These are phyloP conservation scores for Chloroceryle aenea DNA, from an alignment of 2,113 vertebrate species.

Conservation along the genomic window DNA sequence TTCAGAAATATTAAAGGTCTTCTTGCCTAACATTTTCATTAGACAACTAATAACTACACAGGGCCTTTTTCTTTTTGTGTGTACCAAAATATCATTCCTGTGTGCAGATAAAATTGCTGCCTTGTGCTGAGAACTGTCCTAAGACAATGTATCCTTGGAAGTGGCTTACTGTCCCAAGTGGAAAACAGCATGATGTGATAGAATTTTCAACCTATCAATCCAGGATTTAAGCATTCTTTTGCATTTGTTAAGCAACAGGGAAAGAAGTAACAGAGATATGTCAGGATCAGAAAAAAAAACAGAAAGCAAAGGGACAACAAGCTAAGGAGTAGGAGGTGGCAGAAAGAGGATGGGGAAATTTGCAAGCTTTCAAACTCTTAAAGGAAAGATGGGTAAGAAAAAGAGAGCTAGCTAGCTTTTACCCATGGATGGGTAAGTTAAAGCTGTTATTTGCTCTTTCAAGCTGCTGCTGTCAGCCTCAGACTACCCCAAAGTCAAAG, in stretches of 20 bases:
- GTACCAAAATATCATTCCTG: background rate
- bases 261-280: background rate
- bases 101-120: background rate
- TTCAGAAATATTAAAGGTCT: background rate
- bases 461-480: background rate
- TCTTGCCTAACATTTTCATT: background rate
- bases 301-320: background rate
- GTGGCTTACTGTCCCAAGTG: fast-evolving
- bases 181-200: background rate
- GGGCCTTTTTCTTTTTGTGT: background rate
- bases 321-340: background rate
- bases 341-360: background rate
- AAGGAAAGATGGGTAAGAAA: background rate
- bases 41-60: background rate
- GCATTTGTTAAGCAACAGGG: background rate
- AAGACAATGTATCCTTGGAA: background rate
- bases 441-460: background rate
- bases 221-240: background rate
- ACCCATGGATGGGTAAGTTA: background rate
- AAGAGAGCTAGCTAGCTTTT: background rate
- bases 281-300: background rate
- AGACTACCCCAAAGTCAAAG: background rate
- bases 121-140: background rate
- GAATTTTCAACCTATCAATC: background rate
- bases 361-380: background rate